phyloP scores from a whole-genome alignment of 1,140 invertebrate species.

The Sinonovacula constricta region DNA sequence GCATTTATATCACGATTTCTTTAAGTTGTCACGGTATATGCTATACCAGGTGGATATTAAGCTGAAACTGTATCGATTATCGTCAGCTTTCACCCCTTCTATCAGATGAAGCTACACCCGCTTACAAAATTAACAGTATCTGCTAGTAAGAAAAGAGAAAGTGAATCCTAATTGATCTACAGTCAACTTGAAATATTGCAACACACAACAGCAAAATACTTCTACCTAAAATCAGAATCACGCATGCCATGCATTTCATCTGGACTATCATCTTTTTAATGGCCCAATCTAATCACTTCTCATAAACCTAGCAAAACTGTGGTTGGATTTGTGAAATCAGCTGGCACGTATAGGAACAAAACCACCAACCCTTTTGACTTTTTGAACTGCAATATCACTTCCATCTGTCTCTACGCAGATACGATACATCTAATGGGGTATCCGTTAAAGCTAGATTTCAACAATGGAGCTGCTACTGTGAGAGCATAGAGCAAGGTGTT shows the following conservation, averaged over 20 bases:
- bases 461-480: too few species aligned
- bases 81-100: too few species aligned
- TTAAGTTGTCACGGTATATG: conserved; percentile 6
- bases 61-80: conserved; percentile 18
- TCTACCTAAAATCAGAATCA: conserved; percentile 5
- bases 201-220: conserved; percentile 16
- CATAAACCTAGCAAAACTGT: conserved; percentile 19
- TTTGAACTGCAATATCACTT: conserved; percentile 13
- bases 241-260: conserved; percentile 15
- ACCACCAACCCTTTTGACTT: conserved; percentile 19
- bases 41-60: conserved; percentile 36
- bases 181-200: conserved; percentile 32
- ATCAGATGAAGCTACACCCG: too few species aligned
- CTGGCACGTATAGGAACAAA: conserved; percentile 2
- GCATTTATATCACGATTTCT: conserved; percentile 30
- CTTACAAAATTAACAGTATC: too few species aligned
- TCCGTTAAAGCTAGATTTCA: conserved; percentile 25
- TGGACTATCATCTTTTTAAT: conserved; percentile 8
- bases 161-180: conserved; percentile 25
- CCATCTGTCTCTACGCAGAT: conserved; percentile 19
- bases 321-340: conserved; percentile 34
- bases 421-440: conserved; percentile 1
- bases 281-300: conserved; percentile 24
- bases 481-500: too few species aligned
- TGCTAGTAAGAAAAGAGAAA: conserved; percentile 23